Base-by-base conservation (phyloP, 2,888 invertebrate species). In the Oxycera nigricornis region DNA sequence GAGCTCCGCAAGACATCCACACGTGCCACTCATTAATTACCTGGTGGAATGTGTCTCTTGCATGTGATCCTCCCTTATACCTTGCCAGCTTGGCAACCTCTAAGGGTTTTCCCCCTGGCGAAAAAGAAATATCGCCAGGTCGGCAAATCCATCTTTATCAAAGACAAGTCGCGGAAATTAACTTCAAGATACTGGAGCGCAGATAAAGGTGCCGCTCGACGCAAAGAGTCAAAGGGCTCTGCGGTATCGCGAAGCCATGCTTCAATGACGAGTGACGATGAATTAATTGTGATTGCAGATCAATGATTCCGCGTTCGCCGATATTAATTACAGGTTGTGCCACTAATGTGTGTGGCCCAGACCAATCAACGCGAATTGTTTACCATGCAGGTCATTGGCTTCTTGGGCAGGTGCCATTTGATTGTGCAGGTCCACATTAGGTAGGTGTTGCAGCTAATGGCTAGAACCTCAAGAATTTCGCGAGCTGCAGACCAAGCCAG, bases 241-340 rank as follows among this genome's bases (percentile, higher is more conserved):
- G 59, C 9, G 26, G 59, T 17, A 28, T 11, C 9, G 14, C 28
- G n/a, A 28, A 2, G 28, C n/a, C 2, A 7, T 28, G 59, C 11
- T n/a, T 14, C 11, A 17, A 55, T 55, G 22, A 17, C 30, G 59
- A 59, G 59, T 59, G 59, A 59, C 59, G 30, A 59, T 59, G 59
- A 28, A 59, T 59, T 59, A 59, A 28, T 59, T 59, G 28, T 26
- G 30, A 59, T 28, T 59, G 30, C n/a, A 59, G 59, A 59, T 59
- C 28, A 30, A 28, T 28, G 30, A 59, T 28, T 59, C 59, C 9
- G 59, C 26, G 2, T 30, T 1, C 30, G 59, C n/a, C 2, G 26
- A 28, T 28, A 59, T 59, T 59, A 6, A 59, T 59, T 59, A 59
- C 59, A 14, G 9, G 59, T 14, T 30, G 59, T 28, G 11, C 4